Conservation (phyloP, 1,140 invertebrate species). For the Aricia agestis region DNA sequence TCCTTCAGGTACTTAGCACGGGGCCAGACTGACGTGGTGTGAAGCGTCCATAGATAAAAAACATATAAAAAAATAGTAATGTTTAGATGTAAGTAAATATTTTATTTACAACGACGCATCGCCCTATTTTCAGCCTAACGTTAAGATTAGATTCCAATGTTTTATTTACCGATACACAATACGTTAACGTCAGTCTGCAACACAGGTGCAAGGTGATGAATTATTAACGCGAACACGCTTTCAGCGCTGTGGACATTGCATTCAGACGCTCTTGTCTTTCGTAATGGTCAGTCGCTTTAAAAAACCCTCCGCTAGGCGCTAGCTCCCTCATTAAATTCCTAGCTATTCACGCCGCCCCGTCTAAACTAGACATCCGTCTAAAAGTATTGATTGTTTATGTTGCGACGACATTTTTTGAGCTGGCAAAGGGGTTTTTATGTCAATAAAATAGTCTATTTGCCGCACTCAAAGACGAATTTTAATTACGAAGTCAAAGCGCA, state of each 20-base stretch:
- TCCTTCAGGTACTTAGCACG: too few relatives aligned
- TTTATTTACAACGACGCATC: too few relatives aligned
- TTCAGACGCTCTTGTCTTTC: constrained; percentile 49
- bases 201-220: background rate
- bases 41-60: too few relatives aligned
- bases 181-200: background rate
- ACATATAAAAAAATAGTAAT: too few relatives aligned
- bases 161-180: background rate
- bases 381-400: background rate
- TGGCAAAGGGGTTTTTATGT: too few relatives aligned
- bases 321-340: constrained; percentile 57
- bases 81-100: too few relatives aligned
- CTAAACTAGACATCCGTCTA: constrained; percentile 26
- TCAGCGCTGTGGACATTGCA: constrained; percentile 41
- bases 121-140: too few relatives aligned
- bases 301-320: constrained; percentile 37
- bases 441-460: too few relatives aligned
- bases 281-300: constrained; percentile 57
- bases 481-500: too few relatives aligned
- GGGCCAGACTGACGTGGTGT: too few relatives aligned
- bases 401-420: background rate
- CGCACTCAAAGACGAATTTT: too few relatives aligned
- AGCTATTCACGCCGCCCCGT: constrained; percentile 44
- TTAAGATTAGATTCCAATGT: background rate
- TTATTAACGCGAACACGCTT: background rate